A percentile compares a stretch with the other conserved stretches of the same genome.
These are phyloP conservation scores for Gymnosoma rotundatum DNA, from an alignment of 2,888 invertebrate species.

Conservation along the genomic window DNA sequence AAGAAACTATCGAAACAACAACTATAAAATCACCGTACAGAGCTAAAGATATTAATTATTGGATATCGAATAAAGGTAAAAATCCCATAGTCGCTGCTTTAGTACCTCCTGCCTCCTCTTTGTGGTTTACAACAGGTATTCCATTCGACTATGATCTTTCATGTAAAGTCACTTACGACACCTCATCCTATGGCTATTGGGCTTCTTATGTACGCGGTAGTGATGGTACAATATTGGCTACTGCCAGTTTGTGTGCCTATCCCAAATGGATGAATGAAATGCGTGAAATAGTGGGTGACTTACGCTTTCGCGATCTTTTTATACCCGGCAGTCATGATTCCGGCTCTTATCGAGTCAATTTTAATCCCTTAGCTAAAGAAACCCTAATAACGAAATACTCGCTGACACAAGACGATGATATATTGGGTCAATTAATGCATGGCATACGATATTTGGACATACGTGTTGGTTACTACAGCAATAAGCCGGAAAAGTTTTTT, in stretches of 20 bases:
- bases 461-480: slow-evolving; percentile 83
- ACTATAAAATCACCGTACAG: slow-evolving; percentile 68
- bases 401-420: slow-evolving; percentile 84
- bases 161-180: slow-evolving; percentile 76
- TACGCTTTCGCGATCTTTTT: slow-evolving; percentile 84
- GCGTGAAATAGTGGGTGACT: slow-evolving; percentile 81
- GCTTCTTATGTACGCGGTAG: slow-evolving; percentile 79
- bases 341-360: slow-evolving; percentile 83
- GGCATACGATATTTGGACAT: slow-evolving; percentile 86
- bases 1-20: slow-evolving; percentile 67
- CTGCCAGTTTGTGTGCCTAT: slow-evolving; percentile 83
- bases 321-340: slow-evolving; percentile 89
- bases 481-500: slow-evolving; percentile 82
- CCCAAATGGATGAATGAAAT: slow-evolving; percentile 85
- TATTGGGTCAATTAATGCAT: slow-evolving; percentile 84
- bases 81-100: slow-evolving; percentile 77
- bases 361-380: slow-evolving; percentile 79
- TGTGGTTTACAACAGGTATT: slow-evolving; percentile 81
- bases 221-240: slow-evolving; percentile 78
- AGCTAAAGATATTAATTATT: slow-evolving; percentile 71
- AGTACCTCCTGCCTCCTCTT: slow-evolving; percentile 74
- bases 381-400: slow-evolving; percentile 83
- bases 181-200: slow-evolving; percentile 81
- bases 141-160: slow-evolving; percentile 78
- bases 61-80: slow-evolving; percentile 78